Percentiles rank a stretch among this genome's conserved stretches.
Conservation (phyloP, 2,113 vertebrate genomes). For the Malurus alboscapulatus region DNA sequence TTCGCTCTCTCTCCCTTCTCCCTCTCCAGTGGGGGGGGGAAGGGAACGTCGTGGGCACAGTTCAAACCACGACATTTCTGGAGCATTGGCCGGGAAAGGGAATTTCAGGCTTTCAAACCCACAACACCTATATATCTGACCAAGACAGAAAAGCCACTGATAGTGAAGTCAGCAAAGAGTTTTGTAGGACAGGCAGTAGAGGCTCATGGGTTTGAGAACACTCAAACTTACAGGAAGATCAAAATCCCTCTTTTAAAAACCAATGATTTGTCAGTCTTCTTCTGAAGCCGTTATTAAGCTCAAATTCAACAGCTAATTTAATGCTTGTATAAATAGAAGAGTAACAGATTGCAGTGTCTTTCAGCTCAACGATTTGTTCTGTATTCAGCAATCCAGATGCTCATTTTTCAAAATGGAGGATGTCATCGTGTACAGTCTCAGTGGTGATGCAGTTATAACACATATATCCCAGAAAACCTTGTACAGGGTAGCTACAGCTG, state of each 20-base stretch:
- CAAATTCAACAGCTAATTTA: not conserved
- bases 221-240: not conserved
- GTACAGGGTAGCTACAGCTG: not conserved
- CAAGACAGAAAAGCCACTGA: not conserved
- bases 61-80: too few species aligned
- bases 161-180: not conserved
- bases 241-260: not conserved
- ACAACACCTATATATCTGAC: not conserved
- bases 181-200: not conserved
- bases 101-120: too few species aligned
- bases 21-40: too few species aligned
- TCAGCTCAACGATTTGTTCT: not conserved
- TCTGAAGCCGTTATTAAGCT: not conserved
- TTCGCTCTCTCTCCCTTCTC: too few species aligned
- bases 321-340: not conserved
- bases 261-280: not conserved
- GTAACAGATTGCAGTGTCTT: not conserved
- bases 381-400: not conserved
- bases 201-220: not conserved
- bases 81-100: too few species aligned
- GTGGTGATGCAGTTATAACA: not conserved
- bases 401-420: conserved; percentile 5
- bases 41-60: too few species aligned
- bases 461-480: not conserved
- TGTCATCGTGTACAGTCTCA: not conserved